Evolutionary conservation across 2,113 vertebrate genomes (phyloP).

Genomic region (Nyctereutes procyonoides): DNA sequence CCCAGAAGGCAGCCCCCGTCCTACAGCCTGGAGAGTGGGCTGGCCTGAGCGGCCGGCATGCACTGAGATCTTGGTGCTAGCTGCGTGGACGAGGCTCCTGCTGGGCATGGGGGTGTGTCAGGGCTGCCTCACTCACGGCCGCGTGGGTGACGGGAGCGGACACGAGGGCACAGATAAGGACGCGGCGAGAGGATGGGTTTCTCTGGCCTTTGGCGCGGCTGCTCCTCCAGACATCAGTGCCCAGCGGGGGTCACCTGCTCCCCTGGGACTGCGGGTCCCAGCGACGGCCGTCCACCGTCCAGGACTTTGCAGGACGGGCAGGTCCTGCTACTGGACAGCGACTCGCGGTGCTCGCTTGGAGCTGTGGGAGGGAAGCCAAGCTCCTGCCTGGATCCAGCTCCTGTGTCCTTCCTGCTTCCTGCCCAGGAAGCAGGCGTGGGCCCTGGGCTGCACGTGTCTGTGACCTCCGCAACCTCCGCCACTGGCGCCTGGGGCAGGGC

Average conservation of each 20-base stretch:
- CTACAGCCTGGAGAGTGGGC: neutral
- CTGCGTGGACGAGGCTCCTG: neutral
- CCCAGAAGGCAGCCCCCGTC: too few relatives aligned
- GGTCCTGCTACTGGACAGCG: conserved; percentile 38
- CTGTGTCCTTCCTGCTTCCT: neutral
- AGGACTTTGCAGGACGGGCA: neutral
- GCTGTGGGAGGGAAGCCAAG: neutral
- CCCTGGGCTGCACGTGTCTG: too few relatives aligned
- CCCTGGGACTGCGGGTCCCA: neutral
- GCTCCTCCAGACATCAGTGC: too few relatives aligned
- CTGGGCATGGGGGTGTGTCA: accelerated
- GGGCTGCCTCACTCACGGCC: neutral
- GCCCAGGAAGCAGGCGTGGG: accelerated
- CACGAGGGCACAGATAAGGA: neutral
- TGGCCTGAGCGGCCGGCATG: neutral
- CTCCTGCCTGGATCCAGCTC: conserved; percentile 18
- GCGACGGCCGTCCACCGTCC: neutral
- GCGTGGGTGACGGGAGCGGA: neutral
- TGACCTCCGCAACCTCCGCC: neutral
- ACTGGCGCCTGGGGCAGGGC: neutral
- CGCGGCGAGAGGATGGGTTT: neutral
- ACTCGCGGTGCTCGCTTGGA: neutral
- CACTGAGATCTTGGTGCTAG: neutral
- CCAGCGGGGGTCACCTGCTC: accelerated
- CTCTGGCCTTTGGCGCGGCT: neutral